These are phyloP conservation scores for Tapera naevia DNA, from an alignment of 2,797 vertebrate species.

Conservation along the genomic window DNA sequence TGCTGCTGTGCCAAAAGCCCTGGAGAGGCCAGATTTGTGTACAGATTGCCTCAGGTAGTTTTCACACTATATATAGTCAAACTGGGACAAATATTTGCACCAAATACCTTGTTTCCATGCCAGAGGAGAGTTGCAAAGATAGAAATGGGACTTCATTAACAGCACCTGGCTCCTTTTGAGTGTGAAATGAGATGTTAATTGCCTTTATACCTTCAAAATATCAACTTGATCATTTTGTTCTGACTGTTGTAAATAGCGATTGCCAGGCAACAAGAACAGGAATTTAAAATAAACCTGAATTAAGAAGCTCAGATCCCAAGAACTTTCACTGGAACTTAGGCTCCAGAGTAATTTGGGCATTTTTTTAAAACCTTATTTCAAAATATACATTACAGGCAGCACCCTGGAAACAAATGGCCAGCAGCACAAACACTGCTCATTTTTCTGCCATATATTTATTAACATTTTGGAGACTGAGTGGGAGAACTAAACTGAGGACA, in stretches of 20 bases:
- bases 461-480: background rate
- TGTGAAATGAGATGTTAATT: background rate
- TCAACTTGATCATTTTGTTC: background rate
- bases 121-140: background rate
- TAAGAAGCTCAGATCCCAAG: background rate
- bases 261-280: background rate
- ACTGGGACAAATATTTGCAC: background rate
- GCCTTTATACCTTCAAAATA: background rate
- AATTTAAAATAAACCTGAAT: background rate
- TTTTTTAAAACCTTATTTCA: background rate
- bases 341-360: background rate
- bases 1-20: background rate
- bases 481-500: background rate
- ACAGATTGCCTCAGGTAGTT: background rate
- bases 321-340: background rate
- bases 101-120: background rate
- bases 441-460: background rate
- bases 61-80: background rate
- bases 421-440: background rate
- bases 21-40: background rate
- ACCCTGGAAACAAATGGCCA: background rate
- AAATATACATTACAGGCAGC: background rate
- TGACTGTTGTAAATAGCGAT: background rate
- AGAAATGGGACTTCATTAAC: background rate
- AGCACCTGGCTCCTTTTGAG: background rate